A percentile compares a stretch with the other conserved stretches of the same genome.
Evolutionary conservation across 1,140 invertebrate genomes (phyloP).

Genomic region (Pinna nobilis): DNA sequence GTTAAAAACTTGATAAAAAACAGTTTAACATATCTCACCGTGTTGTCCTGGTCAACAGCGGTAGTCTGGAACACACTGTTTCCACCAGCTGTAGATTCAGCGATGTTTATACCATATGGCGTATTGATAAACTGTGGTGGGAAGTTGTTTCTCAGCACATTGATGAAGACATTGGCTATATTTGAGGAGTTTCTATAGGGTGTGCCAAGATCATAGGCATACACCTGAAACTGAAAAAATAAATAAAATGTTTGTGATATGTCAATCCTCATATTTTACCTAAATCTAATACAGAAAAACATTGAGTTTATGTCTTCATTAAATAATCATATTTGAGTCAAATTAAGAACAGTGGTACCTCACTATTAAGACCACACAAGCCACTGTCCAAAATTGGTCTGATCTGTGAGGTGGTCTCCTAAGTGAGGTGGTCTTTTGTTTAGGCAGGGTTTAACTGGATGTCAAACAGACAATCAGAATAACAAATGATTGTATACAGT

Average conservation of each 20-base stretch:
- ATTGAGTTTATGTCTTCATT: no score
- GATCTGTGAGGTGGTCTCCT: no score
- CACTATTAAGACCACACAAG: no score
- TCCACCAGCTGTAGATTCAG: slow-evolving; percentile 35
- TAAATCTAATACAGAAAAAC: no score
- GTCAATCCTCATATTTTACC: no score
- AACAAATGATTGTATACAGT: no score
- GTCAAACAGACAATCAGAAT: no score
- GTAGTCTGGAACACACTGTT: slow-evolving; percentile 37
- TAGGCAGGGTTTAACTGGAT: no score
- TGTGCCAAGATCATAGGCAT: slow-evolving; percentile 50
- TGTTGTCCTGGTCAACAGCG: slow-evolving; percentile 41
- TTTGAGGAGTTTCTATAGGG: slow-evolving; percentile 22
- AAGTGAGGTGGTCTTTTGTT: no score
- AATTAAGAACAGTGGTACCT: no score
- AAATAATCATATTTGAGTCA: no score
- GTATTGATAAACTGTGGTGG: slow-evolving; percentile 38
- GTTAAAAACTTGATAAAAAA: neutral
- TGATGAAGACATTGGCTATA: slow-evolving; percentile 82
- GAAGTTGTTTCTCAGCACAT: slow-evolving; percentile 83
- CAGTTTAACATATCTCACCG: slow-evolving; percentile 24
- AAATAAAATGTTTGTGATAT: neutral
- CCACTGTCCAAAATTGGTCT: no score
- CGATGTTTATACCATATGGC: slow-evolving; percentile 39
- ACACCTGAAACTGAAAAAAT: slow-evolving; percentile 53